Evolutionary conservation across 2,888 invertebrate species (phyloP).

Genomic region (Drosophila ezoana): DNA sequence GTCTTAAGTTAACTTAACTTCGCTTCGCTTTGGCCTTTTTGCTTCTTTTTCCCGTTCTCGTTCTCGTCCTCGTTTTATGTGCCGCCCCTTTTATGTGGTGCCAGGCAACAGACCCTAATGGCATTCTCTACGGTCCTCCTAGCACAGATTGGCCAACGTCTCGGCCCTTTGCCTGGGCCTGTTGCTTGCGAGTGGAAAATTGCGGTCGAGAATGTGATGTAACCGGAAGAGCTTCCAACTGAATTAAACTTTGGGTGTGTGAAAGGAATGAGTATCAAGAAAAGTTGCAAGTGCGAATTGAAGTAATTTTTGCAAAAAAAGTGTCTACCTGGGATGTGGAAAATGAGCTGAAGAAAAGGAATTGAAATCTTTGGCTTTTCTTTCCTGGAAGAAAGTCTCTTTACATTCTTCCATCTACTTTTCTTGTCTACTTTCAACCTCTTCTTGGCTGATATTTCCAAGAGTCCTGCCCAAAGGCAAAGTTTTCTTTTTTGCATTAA

Average conservation of each 20-base stretch:
- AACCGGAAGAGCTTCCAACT: slow-evolving; percentile 48
- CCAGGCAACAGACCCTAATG: slow-evolving; percentile 44
- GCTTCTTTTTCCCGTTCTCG: slow-evolving; percentile 13
- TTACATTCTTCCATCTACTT: no score
- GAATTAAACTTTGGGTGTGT: slow-evolving; percentile 23
- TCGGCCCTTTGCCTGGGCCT: slow-evolving; percentile 32
- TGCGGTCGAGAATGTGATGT: slow-evolving; percentile 51
- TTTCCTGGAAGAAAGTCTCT: no score
- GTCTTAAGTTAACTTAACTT: slow-evolving; percentile 38
- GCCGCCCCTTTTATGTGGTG: slow-evolving; percentile 41
- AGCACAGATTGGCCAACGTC: slow-evolving; percentile 53
- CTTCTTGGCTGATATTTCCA: no score
- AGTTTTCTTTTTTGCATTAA: no score
- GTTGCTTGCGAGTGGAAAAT: slow-evolving; percentile 52
- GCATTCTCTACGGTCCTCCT: slow-evolving; percentile 41
- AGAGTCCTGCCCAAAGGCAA: no score
- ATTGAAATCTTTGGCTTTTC: background rate
- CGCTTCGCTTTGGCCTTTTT: slow-evolving; percentile 44
- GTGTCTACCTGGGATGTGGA: background rate
- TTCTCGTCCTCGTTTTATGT: slow-evolving; percentile 43
- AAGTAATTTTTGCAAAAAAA: slow-evolving; percentile 7
- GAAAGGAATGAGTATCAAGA: slow-evolving; percentile 18
- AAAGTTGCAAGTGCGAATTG: slow-evolving; percentile 32
- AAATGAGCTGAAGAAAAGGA: background rate
- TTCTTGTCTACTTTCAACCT: no score